Conservation (phyloP, 2,888 invertebrate species). For the Tigriopus californicus region DNA sequence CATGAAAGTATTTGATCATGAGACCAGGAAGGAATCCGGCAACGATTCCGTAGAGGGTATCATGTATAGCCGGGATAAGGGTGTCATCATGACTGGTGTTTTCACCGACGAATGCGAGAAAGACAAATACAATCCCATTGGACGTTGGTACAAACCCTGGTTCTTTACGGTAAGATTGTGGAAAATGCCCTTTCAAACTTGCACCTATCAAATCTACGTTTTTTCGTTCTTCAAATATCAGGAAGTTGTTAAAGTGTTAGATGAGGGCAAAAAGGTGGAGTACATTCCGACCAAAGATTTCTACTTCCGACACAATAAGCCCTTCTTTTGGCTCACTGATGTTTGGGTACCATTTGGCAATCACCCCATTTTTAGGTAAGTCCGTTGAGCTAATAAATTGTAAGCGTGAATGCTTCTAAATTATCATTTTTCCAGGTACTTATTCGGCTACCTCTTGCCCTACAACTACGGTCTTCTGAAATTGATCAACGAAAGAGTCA, state of each 20-base stretch:
- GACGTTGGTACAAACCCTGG: conserved; percentile 60
- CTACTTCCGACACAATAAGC: conserved; percentile 7
- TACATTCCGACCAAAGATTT: conserved; percentile 11
- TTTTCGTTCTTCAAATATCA: conserved; percentile 28
- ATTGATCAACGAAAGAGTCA: not conserved
- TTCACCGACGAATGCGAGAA: conserved; percentile 32
- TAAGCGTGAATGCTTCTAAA: not conserved
- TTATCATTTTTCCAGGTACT: not conserved
- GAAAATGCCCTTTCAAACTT: not conserved
- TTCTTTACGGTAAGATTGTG: conserved; percentile 34
- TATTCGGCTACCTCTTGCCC: conserved; percentile 8
- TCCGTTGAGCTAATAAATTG: not conserved
- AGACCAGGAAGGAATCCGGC: conserved; percentile 29
- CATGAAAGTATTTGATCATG: conserved; percentile 32
- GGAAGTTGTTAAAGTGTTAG: conserved; percentile 42
- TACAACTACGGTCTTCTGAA: conserved; percentile 1
- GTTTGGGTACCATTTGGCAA: conserved; percentile 2
- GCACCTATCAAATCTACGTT: not conserved
- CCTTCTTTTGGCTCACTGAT: conserved; percentile 2
- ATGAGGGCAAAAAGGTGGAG: conserved; percentile 17
- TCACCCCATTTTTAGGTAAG: not conserved
- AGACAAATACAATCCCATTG: conserved; percentile 45
- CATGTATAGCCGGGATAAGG: conserved; percentile 40
- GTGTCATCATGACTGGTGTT: conserved; percentile 55
- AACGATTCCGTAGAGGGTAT: conserved; percentile 58